Percentiles rank a stretch among this genome's conserved stretches.
phyloP scores from a whole-genome alignment of 2,888 invertebrate species.

The Temnothorax rugatulus region DNA sequence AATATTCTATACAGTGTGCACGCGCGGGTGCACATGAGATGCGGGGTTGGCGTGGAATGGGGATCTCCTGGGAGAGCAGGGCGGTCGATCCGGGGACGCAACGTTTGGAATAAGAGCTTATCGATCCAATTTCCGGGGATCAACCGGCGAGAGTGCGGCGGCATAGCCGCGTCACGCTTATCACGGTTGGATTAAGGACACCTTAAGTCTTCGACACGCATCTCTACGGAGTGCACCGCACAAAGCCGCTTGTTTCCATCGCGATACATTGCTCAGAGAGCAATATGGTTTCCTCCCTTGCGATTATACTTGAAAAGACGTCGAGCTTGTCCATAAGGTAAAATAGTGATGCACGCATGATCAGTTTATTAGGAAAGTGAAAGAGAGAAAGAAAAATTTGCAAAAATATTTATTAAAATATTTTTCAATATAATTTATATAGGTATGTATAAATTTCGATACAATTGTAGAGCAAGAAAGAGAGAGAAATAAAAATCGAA shows the following conservation, averaged over 20 bases:
- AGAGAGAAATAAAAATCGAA: background rate
- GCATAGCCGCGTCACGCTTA: conserved; percentile 63
- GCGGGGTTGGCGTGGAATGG: background rate
- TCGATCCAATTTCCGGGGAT: conserved; percentile 77
- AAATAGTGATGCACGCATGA: background rate
- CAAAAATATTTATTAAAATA: background rate
- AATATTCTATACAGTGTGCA: conserved; percentile 49
- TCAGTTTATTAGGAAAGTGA: background rate
- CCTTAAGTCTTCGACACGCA: conserved; percentile 74
- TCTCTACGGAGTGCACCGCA: conserved; percentile 45
- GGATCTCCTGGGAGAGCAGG: conserved; percentile 41
- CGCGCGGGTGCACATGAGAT: conserved; percentile 32
- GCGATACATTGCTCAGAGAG: conserved; percentile 22
- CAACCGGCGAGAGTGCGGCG: conserved; percentile 65
- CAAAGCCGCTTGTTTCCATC: conserved; percentile 61
- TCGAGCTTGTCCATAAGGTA: background rate
- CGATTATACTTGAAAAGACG: conserved; percentile 6
- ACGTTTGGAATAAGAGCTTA: conserved; percentile 71
- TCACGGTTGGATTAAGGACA: conserved; percentile 74
- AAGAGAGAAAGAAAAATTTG: background rate
- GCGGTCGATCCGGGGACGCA: conserved; percentile 55
- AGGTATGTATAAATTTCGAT: background rate
- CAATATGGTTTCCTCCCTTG: conserved; percentile 20
- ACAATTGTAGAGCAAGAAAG: background rate
- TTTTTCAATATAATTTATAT: background rate